These are phyloP conservation scores for Agrenia bidenticulata DNA, from an alignment of 2,888 invertebrate genomes.

Conservation along the genomic window DNA sequence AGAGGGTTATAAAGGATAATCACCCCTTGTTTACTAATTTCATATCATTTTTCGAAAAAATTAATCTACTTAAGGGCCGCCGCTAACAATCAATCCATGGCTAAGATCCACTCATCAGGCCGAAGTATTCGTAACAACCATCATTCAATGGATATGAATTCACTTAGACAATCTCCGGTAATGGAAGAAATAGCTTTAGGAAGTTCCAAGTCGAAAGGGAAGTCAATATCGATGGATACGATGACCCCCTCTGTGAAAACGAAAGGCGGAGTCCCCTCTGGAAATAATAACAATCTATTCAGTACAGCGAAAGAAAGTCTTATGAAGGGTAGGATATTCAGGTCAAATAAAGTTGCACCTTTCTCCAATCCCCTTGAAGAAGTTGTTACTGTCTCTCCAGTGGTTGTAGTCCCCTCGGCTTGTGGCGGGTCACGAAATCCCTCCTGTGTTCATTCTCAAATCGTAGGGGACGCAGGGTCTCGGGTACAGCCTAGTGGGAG, in stretches of 20 bases:
- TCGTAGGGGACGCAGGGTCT: not conserved
- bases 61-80: no score
- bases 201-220: not conserved
- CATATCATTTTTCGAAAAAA: no score
- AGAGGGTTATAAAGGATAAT: no score
- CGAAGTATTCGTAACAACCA: no score
- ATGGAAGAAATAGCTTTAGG: no score
- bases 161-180: no score
- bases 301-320: no score
- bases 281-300: not conserved
- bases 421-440: not conserved
- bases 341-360: conserved; percentile 12
- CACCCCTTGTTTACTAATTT: no score
- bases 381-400: conserved; percentile 2
- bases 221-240: conserved; percentile 6
- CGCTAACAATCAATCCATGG: no score
- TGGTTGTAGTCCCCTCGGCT: not conserved
- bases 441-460: not conserved
- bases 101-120: no score
- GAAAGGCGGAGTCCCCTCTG: not conserved
- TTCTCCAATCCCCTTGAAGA: not conserved
- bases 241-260: not conserved
- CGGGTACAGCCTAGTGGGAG: conserved; percentile 14
- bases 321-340: conserved; percentile 6
- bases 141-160: no score